These are phyloP conservation scores for Microtus richardsoni DNA, from an alignment of 2,113 vertebrate species.

Conservation along the genomic window DNA sequence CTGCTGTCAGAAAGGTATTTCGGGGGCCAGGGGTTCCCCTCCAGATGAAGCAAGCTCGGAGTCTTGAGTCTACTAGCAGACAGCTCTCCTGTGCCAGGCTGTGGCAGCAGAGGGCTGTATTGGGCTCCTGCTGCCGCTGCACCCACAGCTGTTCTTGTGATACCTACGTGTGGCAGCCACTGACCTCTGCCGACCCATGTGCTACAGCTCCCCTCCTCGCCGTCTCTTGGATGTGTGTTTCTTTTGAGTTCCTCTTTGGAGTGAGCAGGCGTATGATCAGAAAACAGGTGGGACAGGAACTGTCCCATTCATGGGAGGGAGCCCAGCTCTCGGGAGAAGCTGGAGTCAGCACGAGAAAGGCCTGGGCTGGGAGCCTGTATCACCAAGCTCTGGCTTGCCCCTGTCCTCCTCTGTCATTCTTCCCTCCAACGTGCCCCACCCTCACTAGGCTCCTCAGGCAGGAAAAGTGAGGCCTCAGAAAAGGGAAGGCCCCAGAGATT, in stretches of 20 bases:
- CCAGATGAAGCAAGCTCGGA: background rate
- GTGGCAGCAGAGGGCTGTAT: background rate
- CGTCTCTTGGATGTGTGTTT: background rate
- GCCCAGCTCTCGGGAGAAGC: background rate
- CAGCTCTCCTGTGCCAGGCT: background rate
- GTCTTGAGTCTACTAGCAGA: background rate
- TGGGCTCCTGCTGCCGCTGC: background rate
- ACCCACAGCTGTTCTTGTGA: background rate
- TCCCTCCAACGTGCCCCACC: background rate
- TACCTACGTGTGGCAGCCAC: background rate
- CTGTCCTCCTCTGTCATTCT: background rate
- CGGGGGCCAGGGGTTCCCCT: background rate
- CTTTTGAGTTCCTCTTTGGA: background rate
- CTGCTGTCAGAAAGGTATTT: background rate
- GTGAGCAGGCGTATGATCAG: background rate
- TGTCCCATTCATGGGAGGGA: background rate
- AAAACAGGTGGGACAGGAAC: conserved; percentile 22
- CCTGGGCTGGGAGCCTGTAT: background rate
- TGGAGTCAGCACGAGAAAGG: background rate
- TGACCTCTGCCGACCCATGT: background rate
- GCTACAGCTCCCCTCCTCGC: background rate
- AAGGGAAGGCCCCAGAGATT: background rate
- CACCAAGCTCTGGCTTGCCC: background rate
- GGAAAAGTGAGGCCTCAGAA: conserved; percentile 7
- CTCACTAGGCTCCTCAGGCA: background rate